Percentiles rank a stretch among this genome's conserved stretches.
These are phyloP conservation scores for Dendrocincla tyrannina DNA, from an alignment of 2,797 vertebrate species.

Conservation along the genomic window DNA sequence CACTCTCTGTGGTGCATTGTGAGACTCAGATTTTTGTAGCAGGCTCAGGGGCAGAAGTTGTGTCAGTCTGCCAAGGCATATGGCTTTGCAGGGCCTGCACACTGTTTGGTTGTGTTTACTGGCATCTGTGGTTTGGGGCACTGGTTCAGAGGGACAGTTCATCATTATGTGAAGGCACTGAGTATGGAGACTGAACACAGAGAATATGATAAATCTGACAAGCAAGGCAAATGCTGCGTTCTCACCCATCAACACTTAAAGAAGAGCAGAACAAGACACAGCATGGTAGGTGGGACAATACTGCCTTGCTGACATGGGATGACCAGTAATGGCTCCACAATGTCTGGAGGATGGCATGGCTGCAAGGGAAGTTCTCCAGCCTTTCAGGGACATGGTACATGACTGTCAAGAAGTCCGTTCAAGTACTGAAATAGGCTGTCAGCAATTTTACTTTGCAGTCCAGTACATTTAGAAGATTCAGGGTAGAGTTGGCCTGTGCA, in stretches of 20 bases:
- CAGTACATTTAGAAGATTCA: neutral
- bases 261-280: neutral
- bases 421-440: neutral
- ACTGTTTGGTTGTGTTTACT: neutral
- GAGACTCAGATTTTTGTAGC: neutral
- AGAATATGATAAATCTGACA: neutral
- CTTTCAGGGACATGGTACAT: neutral
- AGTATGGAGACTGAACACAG: neutral
- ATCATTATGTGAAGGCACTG: neutral
- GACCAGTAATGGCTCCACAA: neutral
- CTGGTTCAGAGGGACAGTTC: neutral
- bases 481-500: neutral
- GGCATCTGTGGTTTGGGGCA: conserved; percentile 18
- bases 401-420: neutral
- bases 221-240: neutral
- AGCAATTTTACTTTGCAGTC: neutral
- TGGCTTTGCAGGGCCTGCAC: neutral
- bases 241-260: neutral
- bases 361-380: neutral
- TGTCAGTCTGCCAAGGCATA: neutral
- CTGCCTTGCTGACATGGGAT: neutral
- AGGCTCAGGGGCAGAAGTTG: neutral
- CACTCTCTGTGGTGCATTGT: neutral
- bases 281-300: neutral
- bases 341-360: neutral